Evolutionary conservation across 2,888 invertebrate genomes (phyloP).

Genomic region (Tupiocoris notatus): DNA sequence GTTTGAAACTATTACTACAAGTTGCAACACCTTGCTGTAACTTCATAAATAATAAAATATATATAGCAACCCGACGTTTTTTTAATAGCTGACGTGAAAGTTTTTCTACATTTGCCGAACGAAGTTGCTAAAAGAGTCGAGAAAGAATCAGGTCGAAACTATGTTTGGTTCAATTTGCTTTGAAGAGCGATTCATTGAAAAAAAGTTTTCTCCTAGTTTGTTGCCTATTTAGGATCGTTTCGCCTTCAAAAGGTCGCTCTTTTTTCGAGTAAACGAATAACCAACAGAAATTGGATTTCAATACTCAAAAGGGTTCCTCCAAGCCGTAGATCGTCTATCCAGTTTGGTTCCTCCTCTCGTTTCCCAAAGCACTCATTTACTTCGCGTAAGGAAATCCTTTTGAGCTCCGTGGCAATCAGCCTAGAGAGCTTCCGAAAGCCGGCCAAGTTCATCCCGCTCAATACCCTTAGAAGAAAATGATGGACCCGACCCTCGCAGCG

Average conservation of each 20-base stretch:
- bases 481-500: background rate
- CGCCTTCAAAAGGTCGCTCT: background rate
- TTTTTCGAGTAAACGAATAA: background rate
- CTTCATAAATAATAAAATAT: too few relatives aligned
- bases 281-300: slow-evolving; percentile 15
- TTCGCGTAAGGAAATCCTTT: background rate
- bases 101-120: too few relatives aligned
- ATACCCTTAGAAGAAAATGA: background rate
- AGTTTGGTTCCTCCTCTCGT: background rate
- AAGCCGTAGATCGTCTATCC: background rate
- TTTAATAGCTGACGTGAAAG: too few relatives aligned
- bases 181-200: too few relatives aligned
- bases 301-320: background rate
- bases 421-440: background rate
- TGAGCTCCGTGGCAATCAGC: background rate
- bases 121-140: too few relatives aligned
- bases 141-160: too few relatives aligned
- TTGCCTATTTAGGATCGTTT: background rate
- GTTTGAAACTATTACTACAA: too few relatives aligned
- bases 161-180: too few relatives aligned
- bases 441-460: background rate
- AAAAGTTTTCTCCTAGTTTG: too few relatives aligned
- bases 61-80: too few relatives aligned
- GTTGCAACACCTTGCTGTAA: too few relatives aligned
- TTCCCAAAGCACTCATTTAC: background rate